These are phyloP conservation scores for Pelodytes ibericus DNA, from an alignment of 2,797 vertebrate genomes.

Conservation along the genomic window DNA sequence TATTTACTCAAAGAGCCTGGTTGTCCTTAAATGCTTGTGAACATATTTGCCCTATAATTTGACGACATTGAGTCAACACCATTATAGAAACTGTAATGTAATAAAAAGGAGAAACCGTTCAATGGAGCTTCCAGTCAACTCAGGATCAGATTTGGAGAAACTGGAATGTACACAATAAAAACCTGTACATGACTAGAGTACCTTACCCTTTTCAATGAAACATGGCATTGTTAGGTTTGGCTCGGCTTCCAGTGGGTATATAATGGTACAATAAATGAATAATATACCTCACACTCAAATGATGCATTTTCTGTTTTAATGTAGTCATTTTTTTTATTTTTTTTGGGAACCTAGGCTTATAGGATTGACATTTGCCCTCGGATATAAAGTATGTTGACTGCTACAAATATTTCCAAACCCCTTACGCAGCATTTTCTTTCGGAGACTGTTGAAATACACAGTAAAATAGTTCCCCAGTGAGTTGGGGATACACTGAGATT, in stretches of 20 bases:
- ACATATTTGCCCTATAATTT: constrained; percentile 77
- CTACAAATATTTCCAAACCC: constrained; percentile 47
- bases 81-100: constrained; percentile 70
- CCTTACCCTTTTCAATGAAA: constrained; percentile 61
- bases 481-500: background rate
- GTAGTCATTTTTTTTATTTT: too few species aligned
- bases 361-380: constrained; percentile 58
- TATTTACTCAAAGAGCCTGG: constrained; percentile 75
- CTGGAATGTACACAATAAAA: constrained; percentile 68
- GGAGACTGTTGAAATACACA: constrained; percentile 8
- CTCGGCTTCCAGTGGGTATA: constrained; percentile 50
- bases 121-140: constrained; percentile 72
- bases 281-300: constrained; percentile 53
- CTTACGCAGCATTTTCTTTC: constrained; percentile 51
- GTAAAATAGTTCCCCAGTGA: constrained; percentile 16
- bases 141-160: constrained; percentile 69
- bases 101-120: constrained; percentile 73
- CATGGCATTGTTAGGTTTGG: constrained; percentile 57
- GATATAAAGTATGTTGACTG: constrained; percentile 52
- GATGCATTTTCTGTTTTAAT: constrained; percentile 53
- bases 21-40: constrained; percentile 77
- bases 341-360: constrained; percentile 59
- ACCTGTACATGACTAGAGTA: constrained; percentile 59
- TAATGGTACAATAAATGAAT: constrained; percentile 61
- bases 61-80: constrained; percentile 73